phyloP scores from a whole-genome alignment of 2,797 vertebrate genomes.

The Anabas testudineus region DNA sequence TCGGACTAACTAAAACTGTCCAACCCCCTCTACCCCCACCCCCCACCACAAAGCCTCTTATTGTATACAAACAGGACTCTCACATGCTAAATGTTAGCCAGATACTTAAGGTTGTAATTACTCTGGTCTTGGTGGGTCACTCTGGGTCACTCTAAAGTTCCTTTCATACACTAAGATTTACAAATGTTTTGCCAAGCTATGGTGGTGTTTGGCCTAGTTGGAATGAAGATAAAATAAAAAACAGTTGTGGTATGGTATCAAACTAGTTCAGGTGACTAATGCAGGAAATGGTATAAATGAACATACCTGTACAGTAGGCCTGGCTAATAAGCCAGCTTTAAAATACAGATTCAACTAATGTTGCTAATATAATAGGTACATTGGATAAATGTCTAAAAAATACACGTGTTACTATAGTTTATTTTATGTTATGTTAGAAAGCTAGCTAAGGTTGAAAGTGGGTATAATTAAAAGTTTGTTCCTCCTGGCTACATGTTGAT shows the following conservation, averaged over 20 bases:
- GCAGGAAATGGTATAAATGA: neutral
- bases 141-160: neutral
- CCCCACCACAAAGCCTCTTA: neutral
- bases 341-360: neutral
- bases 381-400: too few relatives aligned
- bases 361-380: too few relatives aligned
- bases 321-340: neutral
- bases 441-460: too few relatives aligned
- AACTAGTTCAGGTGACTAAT: too few relatives aligned
- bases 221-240: too few relatives aligned
- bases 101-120: neutral
- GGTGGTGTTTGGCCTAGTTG: neutral
- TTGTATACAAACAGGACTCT: neutral
- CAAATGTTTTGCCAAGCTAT: neutral
- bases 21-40: neutral
- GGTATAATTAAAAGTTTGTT: neutral
- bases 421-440: too few relatives aligned
- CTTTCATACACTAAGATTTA: neutral
- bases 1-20: neutral
- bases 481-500: too few relatives aligned
- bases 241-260: neutral
- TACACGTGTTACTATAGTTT: too few relatives aligned
- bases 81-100: slow-evolving; percentile 20
- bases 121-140: neutral
- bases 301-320: too few relatives aligned